A percentile compares a stretch with the other conserved stretches of the same genome.
These are phyloP conservation scores for Hemiscyllium ocellatum DNA, from an alignment of 2,113 vertebrate genomes.

Conservation along the genomic window DNA sequence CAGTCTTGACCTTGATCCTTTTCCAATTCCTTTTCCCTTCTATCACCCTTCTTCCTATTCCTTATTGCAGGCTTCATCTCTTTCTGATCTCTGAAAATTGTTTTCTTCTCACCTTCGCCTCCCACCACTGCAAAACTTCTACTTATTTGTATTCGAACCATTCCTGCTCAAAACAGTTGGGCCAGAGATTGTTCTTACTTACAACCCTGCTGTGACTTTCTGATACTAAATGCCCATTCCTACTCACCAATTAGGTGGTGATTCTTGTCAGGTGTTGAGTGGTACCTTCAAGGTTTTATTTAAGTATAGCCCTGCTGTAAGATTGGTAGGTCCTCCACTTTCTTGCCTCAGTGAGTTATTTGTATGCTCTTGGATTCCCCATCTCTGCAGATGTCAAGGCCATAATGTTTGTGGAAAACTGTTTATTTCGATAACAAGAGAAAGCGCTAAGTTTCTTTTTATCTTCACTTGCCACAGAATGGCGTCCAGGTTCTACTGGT, in stretches of 20 bases:
- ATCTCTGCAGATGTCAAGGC: neutral
- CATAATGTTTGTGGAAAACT: neutral
- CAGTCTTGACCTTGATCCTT: neutral
- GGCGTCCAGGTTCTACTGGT: conserved; percentile 92
- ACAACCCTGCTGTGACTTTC: neutral
- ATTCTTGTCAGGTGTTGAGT: neutral
- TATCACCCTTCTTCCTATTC: neutral
- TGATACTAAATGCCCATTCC: neutral
- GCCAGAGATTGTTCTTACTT: neutral
- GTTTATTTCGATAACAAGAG: neutral
- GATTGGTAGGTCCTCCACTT: neutral
- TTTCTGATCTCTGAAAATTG: neutral
- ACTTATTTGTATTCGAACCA: neutral
- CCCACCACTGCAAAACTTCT: neutral
- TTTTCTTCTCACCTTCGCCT: neutral
- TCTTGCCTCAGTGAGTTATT: neutral
- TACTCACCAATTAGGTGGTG: neutral
- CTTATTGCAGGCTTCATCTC: neutral
- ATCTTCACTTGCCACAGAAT: conserved; percentile 60
- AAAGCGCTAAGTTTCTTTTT: neutral
- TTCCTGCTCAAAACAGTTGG: neutral
- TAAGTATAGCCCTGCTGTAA: neutral
- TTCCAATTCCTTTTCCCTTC: neutral
- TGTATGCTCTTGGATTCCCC: neutral
- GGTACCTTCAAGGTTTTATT: neutral